phyloP scores from a whole-genome alignment of 1,140 invertebrate species.

The Andricus grossulariae region DNA sequence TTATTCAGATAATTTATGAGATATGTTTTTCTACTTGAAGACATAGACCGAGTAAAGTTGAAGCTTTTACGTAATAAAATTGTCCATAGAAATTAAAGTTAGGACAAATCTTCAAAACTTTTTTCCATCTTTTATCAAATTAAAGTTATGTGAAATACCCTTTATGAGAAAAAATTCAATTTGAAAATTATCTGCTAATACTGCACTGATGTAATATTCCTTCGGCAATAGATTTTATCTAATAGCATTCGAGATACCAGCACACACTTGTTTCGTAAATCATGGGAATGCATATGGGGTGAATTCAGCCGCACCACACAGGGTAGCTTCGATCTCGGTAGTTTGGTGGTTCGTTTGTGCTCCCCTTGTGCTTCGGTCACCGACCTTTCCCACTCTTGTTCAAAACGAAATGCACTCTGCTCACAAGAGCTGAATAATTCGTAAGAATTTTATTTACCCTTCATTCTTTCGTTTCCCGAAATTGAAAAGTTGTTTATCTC shows the following conservation, averaged over 20 bases:
- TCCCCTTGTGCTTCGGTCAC: constrained; percentile 23
- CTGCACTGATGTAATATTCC: constrained; percentile 11
- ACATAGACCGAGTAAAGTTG: background rate
- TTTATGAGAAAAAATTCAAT: too few relatives aligned
- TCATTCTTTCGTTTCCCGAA: background rate
- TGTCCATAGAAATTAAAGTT: background rate
- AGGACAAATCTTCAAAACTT: too few relatives aligned
- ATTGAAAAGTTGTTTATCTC: too few relatives aligned
- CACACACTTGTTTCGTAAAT: constrained; percentile 29
- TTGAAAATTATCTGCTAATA: too few relatives aligned
- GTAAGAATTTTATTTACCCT: background rate
- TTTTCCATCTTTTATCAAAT: too few relatives aligned
- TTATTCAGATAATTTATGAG: constrained; percentile 25
- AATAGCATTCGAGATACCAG: constrained; percentile 26
- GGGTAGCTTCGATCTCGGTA: constrained; percentile 29
- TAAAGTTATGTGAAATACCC: too few relatives aligned
- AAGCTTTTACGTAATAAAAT: background rate
- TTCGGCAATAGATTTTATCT: constrained; percentile 22
- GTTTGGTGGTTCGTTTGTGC: constrained; percentile 29
- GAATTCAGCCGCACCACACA: constrained; percentile 13
- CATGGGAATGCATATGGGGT: constrained; percentile 31
- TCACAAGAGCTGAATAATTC: background rate
- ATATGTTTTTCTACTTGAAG: constrained; percentile 6
- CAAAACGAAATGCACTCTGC: constrained; percentile 10
- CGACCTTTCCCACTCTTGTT: constrained; percentile 24